A percentile compares a stretch with the other conserved stretches of the same genome.
These are phyloP conservation scores for Uria lomvia DNA, from an alignment of 2,113 vertebrate species.

Conservation along the genomic window DNA sequence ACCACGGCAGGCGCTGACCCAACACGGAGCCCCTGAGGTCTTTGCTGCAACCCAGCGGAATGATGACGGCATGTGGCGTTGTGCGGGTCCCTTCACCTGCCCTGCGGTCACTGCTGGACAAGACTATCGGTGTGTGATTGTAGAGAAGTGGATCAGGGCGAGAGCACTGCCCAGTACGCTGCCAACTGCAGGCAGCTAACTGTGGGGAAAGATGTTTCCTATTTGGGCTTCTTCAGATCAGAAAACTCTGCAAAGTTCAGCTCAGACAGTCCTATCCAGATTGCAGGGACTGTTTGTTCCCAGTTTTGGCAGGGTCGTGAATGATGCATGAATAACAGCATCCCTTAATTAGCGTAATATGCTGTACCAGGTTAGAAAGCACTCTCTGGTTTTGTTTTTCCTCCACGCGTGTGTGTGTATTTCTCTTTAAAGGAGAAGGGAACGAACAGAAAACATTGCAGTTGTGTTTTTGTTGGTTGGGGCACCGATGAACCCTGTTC, in stretches of 20 bases:
- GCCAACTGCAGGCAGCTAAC: background rate
- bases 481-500: slow-evolving; percentile 50
- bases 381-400: slow-evolving; percentile 31
- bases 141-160: background rate
- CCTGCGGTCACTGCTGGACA: background rate
- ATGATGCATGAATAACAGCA: slow-evolving; percentile 63
- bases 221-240: slow-evolving; percentile 40
- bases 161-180: background rate
- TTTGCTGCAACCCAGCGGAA: background rate
- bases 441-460: slow-evolving; percentile 42
- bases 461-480: slow-evolving; percentile 65
- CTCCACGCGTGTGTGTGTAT: background rate
- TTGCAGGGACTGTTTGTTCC: slow-evolving; percentile 67
- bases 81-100: background rate
- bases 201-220: slow-evolving; percentile 10
- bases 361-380: slow-evolving; percentile 60
- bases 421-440: slow-evolving; percentile 53
- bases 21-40: rapidly evolving
- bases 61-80: rapidly evolving
- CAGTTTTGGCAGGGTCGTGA: slow-evolving; percentile 50
- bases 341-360: slow-evolving; percentile 61
- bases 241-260: slow-evolving; percentile 36
- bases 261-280: slow-evolving; percentile 42
- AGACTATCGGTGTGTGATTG: background rate
- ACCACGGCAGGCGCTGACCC: background rate